These are phyloP conservation scores for Geopemphigus sp. DNA, from an alignment of 1,140 invertebrate species.

Conservation along the genomic window DNA sequence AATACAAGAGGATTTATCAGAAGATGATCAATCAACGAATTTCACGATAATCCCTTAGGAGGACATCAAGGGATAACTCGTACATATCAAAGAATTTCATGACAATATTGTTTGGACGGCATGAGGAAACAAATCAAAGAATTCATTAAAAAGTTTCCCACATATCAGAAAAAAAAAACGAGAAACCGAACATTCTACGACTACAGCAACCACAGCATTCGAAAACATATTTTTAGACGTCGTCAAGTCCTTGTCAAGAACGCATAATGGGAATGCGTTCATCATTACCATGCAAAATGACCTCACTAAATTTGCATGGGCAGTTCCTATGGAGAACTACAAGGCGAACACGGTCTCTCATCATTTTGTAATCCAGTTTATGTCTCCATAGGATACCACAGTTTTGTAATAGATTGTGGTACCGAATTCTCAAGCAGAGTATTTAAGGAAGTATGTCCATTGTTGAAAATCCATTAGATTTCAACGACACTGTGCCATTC, in stretches of 20 bases:
- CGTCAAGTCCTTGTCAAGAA: too few species aligned
- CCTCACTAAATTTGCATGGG: too few species aligned
- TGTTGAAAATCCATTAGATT: background rate
- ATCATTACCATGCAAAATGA: too few species aligned
- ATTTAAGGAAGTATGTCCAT: background rate
- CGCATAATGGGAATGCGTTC: too few species aligned
- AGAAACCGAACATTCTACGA: background rate
- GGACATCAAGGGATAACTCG: slow-evolving; percentile 38
- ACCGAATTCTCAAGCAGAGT: background rate
- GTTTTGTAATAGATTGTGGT: background rate
- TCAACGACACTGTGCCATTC: background rate
- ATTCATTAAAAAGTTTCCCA: slow-evolving; percentile 41
- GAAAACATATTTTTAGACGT: too few species aligned
- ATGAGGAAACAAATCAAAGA: slow-evolving; percentile 39
- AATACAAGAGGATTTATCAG: background rate
- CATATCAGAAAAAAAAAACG: background rate
- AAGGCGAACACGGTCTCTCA: slow-evolving; percentile 36
- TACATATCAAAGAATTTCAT: background rate
- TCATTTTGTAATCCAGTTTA: background rate
- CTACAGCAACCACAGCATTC: too few species aligned
- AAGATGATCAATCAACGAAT: slow-evolving; percentile 16
- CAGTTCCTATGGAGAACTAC: too few species aligned
- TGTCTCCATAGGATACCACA: background rate
- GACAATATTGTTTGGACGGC: slow-evolving; percentile 46
- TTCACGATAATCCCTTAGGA: slow-evolving; percentile 22